phyloP scores from a whole-genome alignment of 2,888 invertebrate species.

The Synanthedon myopaeformis region DNA sequence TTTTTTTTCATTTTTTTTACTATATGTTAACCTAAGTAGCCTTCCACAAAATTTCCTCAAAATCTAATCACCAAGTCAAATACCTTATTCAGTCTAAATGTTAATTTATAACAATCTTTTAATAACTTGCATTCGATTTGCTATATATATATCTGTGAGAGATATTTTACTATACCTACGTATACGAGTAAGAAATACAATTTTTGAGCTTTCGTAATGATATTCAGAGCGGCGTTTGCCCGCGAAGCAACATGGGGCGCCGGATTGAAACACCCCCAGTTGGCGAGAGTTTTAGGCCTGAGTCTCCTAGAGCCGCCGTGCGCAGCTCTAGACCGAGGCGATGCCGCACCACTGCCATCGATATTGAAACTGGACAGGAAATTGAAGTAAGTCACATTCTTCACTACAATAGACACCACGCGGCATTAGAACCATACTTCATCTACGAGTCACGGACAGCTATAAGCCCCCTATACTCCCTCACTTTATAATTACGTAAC shows the following conservation, averaged over 20 bases:
- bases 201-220: not conserved
- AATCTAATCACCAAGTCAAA: too few species aligned
- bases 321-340: constrained; percentile 90
- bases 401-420: too few species aligned
- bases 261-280: constrained; percentile 84
- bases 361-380: constrained; percentile 68
- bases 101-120: too few species aligned
- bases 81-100: too few species aligned
- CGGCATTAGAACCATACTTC: too few species aligned
- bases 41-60: too few species aligned
- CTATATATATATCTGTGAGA: constrained; percentile 3
- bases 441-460: too few species aligned
- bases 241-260: constrained; percentile 89
- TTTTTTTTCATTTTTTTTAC: too few species aligned
- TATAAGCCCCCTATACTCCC: too few species aligned
- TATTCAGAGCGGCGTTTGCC: constrained; percentile 83
- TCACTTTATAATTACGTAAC: too few species aligned
- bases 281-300: constrained; percentile 84
- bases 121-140: not conserved
- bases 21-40: too few species aligned
- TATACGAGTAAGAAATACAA: not conserved
- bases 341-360: constrained; percentile 85
- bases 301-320: constrained; percentile 88
- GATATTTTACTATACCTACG: not conserved
- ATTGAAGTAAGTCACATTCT: constrained; percentile 38